phyloP scores from a whole-genome alignment of 2,113 vertebrate species.

The Mormyrus iriodes region DNA sequence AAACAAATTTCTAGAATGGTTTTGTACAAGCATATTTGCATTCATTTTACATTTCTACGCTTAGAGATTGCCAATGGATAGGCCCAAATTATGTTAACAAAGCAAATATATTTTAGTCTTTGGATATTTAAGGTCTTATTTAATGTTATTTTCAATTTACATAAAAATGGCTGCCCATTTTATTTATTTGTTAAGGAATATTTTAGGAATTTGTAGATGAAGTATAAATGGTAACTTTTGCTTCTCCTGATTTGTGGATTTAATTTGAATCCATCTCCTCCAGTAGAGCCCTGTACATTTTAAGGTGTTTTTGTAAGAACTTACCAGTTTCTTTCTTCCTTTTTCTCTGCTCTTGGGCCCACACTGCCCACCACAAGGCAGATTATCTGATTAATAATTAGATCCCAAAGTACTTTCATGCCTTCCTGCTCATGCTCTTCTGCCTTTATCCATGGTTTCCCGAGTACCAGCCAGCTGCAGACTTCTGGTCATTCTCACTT shows the following conservation, averaged over 20 bases:
- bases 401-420: background rate
- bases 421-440: background rate
- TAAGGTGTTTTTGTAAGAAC: background rate
- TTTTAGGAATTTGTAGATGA: background rate
- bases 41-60: background rate
- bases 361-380: background rate
- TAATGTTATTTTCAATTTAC: background rate
- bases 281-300: background rate
- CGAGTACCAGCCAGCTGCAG: background rate
- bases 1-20: background rate
- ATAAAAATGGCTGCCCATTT: background rate
- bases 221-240: background rate
- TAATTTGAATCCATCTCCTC: background rate
- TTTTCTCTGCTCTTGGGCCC: background rate
- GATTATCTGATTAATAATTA: background rate
- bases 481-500: background rate
- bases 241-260: background rate
- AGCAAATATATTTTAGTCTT: background rate
- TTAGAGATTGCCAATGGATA: background rate
- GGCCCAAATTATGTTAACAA: background rate
- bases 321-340: background rate
- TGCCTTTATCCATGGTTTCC: background rate
- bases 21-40: background rate
- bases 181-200: background rate
- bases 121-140: no score